Conservation (phyloP, 2,888 invertebrate genomes). For the Netelia melanura region DNA sequence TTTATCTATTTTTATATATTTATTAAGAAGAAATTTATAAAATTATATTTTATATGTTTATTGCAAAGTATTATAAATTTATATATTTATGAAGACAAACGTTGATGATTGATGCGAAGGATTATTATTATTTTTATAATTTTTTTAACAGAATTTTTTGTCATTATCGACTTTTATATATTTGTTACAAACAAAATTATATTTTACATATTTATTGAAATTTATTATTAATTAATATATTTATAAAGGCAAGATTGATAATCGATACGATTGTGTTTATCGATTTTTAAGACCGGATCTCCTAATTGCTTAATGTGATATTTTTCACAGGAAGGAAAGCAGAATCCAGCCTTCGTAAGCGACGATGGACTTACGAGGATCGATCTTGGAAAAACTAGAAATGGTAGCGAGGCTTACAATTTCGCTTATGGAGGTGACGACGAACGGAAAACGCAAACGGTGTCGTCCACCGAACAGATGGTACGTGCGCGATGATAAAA, state of each 20-base stretch:
- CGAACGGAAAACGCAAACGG: conserved; percentile 21
- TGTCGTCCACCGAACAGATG: conserved; percentile 43
- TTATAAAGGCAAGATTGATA: too few species aligned
- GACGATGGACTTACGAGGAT: conserved; percentile 76
- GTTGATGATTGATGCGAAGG: background rate
- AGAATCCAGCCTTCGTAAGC: conserved; percentile 79
- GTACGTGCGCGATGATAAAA: conserved; percentile 24
- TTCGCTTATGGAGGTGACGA: conserved; percentile 60
- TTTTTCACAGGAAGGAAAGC: conserved; percentile 76
- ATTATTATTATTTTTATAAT: too few species aligned
- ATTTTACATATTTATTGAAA: too few species aligned
- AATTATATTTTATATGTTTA: too few species aligned
- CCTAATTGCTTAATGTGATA: background rate
- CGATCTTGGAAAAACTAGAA: conserved; percentile 71
- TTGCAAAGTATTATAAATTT: too few species aligned
- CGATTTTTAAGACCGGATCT: too few species aligned
- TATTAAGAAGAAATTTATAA: too few species aligned
- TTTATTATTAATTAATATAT: too few species aligned
- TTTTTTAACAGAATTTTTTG: too few species aligned
- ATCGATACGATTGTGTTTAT: background rate
- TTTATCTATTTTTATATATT: too few species aligned
- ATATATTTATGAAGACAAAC: background rate
- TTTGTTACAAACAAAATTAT: too few species aligned
- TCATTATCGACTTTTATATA: too few species aligned
- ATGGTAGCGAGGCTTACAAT: conserved; percentile 53